Conservation (phyloP, 2,113 vertebrate species). For the Centropus bengalensis region DNA sequence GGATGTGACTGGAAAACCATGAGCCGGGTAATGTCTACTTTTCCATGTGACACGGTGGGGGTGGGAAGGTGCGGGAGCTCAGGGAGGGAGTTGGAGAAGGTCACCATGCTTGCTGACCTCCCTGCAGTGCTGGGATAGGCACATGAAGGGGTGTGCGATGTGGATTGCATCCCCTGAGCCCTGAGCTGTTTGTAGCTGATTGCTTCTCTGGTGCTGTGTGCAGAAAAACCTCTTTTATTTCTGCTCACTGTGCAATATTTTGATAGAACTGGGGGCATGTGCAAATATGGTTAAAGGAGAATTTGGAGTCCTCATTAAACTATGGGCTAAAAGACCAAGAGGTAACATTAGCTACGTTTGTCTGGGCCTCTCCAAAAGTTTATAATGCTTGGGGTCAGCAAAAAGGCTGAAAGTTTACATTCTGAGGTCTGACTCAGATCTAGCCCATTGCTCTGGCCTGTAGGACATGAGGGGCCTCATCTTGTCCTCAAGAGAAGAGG, state of each 20-base stretch:
- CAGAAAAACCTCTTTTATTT: not conserved
- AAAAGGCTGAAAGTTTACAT: not conserved
- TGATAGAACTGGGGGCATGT: not conserved
- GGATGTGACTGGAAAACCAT: not conserved
- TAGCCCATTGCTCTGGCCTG: not conserved
- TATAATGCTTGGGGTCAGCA: not conserved
- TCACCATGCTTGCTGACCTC: not conserved
- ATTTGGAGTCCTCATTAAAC: not conserved
- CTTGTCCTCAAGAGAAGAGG: not conserved
- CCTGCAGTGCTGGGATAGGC: not conserved
- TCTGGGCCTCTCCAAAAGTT: not conserved
- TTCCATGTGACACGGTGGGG: not conserved
- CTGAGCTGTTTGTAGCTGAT: not conserved
- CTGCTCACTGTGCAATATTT: not conserved
- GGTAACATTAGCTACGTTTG: not conserved
- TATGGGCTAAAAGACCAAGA: not conserved
- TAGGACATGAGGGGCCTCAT: not conserved
- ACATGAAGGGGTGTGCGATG: not conserved
- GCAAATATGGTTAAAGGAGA: not conserved
- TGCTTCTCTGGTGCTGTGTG: not conserved
- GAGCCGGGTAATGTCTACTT: not conserved
- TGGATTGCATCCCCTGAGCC: not conserved
- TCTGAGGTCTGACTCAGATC: not conserved
- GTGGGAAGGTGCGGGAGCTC: not conserved
- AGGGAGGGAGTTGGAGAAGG: not conserved